phyloP scores from a whole-genome alignment of 2,888 invertebrate genomes.

The Coelinius sp. region DNA sequence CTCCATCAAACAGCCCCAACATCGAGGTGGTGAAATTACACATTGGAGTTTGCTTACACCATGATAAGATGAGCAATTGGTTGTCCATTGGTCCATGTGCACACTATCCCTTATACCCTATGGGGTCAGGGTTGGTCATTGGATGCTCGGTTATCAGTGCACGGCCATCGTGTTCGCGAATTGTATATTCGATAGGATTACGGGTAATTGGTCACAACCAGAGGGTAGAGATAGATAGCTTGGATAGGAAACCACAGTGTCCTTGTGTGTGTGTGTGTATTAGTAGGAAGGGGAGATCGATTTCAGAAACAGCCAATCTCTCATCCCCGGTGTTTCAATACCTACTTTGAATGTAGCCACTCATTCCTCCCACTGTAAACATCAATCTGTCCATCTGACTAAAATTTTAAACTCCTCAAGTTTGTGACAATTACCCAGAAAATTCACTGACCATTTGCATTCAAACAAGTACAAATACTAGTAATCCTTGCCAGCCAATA shows the following conservation, averaged over 20 bases:
- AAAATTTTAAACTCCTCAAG: slow-evolving; percentile 9
- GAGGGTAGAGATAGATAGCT: slow-evolving; percentile 17
- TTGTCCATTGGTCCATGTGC: neutral
- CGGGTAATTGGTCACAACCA: slow-evolving; percentile 44
- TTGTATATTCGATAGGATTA: slow-evolving; percentile 43
- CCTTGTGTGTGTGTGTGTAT: slow-evolving; percentile 2
- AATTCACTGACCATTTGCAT: slow-evolving; percentile 5
- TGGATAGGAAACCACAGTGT: slow-evolving; percentile 13
- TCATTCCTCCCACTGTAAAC: neutral
- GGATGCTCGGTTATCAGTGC: slow-evolving; percentile 32
- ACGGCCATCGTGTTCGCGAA: slow-evolving; percentile 34
- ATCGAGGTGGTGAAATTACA: neutral
- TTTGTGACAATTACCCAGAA: slow-evolving; percentile 14
- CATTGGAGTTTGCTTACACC: slow-evolving; percentile 1
- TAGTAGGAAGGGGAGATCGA: slow-evolving; percentile 26
- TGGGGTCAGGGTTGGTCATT: slow-evolving; percentile 23
- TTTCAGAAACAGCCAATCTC: slow-evolving; percentile 33
- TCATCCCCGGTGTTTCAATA: slow-evolving; percentile 8
- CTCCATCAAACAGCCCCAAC: neutral
- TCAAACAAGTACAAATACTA: neutral
- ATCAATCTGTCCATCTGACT: slow-evolving; percentile 4
- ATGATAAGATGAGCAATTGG: slow-evolving; percentile 33
- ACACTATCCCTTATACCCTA: neutral
- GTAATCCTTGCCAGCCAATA: neutral
- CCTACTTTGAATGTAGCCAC: neutral